Base-by-base conservation (phyloP, 2,888 invertebrate genomes). In the Harpalus rufipes region DNA sequence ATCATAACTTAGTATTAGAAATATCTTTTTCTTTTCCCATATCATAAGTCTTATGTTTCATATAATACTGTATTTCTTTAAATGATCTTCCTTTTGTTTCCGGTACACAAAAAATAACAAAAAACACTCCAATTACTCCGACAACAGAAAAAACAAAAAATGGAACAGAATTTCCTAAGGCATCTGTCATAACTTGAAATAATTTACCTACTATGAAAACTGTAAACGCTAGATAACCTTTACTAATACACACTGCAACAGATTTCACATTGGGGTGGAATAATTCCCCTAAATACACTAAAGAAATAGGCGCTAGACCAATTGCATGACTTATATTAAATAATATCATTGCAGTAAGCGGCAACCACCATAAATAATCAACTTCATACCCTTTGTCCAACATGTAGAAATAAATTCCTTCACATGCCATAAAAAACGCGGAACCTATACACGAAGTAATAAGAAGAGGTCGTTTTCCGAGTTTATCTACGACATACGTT, bases 401-500 rank as follows among this genome's bases (percentile, higher is more conserved):
- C 12, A 92, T 86, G 86, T 90, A 91, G 87, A 92, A 91, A 87
- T 92, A 92, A 21, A 89, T 86, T 16, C 91, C 91, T 86, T 92
- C 90, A 0, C 91, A 86, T 1, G 90, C 88, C 10, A 92, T 89
- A 0, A 92, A 90, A 1, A 91, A 18, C 0, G 91, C 89, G 7
- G 92, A 91, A 0, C 92, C 89, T 2, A 91, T 86, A 0, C 92
- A 92, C 6, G 93, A 93, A 18, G 92, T 86, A 4, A 93, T 89
- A 44, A 94, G 90, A 8, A 94, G 89, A 1, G 92, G 91, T 84
- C 92, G 90, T 81, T 94, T 89, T 0, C 94, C 94, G 2, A 91
- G 89, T 81, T 91, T 90, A 88, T 94, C 94, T 7, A 94, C 94
- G 8, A 94, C 90, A 81, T 93, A 89, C 6, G 93, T 93, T 1